Evolutionary conservation across 2,888 invertebrate species (phyloP), one percentile per base, ranked within the genome.

Genomic region (Tetragonisca angustula): DNA sequence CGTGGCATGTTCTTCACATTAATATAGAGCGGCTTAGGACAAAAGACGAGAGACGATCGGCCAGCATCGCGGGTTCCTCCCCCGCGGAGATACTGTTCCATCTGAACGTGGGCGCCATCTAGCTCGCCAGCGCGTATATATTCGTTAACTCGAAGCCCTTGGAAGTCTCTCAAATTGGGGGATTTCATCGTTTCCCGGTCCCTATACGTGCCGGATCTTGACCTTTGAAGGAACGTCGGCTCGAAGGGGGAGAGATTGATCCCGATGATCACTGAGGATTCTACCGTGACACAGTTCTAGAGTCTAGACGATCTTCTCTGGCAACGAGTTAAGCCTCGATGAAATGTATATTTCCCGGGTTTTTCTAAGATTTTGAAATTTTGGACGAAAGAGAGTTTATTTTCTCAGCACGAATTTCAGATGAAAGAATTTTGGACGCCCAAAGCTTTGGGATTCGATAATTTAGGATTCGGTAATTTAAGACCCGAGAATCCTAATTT

Each of bases 11-110:
- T 94, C 94, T 92, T 93, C 94, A 91, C 94, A 94, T 94, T 94
- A 94, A 94, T 94, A 94, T 94, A 94, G 92, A 93, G 86, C 89
- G 92, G 94, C 94, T 94, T 94, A 94, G 93, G 92, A 94, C 93
- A 93, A 93, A 93, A 92, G 92, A 93, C 93, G 92, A 93, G 92
- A 92, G 92, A 93, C 93, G 92, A 93, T 93, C 92, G 92, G 91
- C 82, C 87, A 68, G 71, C 71, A 15, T 62, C 43, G 19, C 36
- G 27, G 70, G 64, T 77, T 73, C 75, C 61, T 32, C 65, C 50
- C 21, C 19, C 27, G 43, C 43, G 32, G 43, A 54, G 9, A 19
- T 49, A 13, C 24, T 54, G 4, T 56, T 19, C 24, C 6, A 27
- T 15, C 19, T 21, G 43, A 43, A 9, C 43, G 49, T 17, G 19